Evolutionary conservation across 2,797 vertebrate species (phyloP).

Genomic region (Pangasius djambal): DNA sequence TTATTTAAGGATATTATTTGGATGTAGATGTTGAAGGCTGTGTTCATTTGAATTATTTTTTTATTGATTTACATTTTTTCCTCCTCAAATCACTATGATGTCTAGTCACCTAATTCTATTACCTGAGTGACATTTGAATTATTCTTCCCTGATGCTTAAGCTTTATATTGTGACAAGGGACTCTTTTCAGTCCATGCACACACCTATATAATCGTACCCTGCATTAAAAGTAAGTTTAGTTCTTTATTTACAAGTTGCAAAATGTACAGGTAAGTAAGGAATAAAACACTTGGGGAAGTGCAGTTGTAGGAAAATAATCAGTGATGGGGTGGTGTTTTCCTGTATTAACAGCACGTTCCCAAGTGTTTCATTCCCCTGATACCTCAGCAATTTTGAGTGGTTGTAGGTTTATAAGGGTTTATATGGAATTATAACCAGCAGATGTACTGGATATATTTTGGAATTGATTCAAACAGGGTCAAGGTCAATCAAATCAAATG

Average conservation of each 20-base stretch:
- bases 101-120: not conserved
- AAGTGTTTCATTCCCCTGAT: not conserved
- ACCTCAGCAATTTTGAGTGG: not conserved
- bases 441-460: not conserved
- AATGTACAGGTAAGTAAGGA: not conserved
- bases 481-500: not conserved
- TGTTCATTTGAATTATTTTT: constrained; percentile 1
- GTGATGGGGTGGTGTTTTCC: not conserved
- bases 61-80: not conserved
- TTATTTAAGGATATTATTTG: constrained; percentile 31
- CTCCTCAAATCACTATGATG: not conserved
- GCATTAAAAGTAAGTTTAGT: not conserved
- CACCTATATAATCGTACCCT: not conserved
- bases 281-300: not conserved
- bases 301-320: not conserved
- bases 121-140: constrained; percentile 18
- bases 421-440: not conserved
- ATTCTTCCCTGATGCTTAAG: not conserved
- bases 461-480: not conserved
- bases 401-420: not conserved
- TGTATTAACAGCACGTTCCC: not conserved
- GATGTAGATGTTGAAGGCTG: not conserved
- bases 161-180: not conserved
- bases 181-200: not conserved
- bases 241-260: not conserved